Conservation (phyloP, 2,888 invertebrate species). For the Erpobdella octoculata region DNA sequence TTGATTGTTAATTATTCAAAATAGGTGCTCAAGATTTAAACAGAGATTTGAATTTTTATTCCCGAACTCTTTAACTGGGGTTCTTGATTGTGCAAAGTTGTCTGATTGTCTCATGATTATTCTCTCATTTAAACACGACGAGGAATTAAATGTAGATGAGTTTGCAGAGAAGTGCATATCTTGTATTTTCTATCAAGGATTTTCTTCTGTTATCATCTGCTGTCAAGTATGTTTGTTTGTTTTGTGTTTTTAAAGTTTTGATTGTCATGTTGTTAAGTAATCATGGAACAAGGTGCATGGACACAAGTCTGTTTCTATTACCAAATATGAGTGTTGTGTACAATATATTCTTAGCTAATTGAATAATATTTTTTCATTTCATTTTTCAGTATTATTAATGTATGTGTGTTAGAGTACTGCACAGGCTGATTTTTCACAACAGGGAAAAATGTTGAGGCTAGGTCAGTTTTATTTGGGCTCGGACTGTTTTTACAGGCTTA, state of each 20-base stretch:
- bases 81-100: conserved; percentile 56
- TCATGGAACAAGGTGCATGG: background rate
- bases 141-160: background rate
- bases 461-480: no score
- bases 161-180: conserved; percentile 68
- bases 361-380: no score
- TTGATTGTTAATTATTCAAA: background rate
- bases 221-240: conserved; percentile 42
- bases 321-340: background rate
- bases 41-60: conserved; percentile 75
- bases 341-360: no score
- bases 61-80: conserved; percentile 65
- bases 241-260: no score
- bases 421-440: no score
- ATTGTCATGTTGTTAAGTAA: background rate
- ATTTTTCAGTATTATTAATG: no score
- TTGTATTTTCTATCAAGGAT: conserved; percentile 71
- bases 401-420: no score
- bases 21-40: conserved; percentile 73
- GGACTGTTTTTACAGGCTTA: no score
- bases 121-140: background rate
- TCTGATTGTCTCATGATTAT: conserved; percentile 61
- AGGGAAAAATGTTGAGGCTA: no score
- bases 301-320: background rate
- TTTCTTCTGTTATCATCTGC: conserved; percentile 61